phyloP scores from a whole-genome alignment of 2,113 vertebrate genomes.

The Equus przewalskii region DNA sequence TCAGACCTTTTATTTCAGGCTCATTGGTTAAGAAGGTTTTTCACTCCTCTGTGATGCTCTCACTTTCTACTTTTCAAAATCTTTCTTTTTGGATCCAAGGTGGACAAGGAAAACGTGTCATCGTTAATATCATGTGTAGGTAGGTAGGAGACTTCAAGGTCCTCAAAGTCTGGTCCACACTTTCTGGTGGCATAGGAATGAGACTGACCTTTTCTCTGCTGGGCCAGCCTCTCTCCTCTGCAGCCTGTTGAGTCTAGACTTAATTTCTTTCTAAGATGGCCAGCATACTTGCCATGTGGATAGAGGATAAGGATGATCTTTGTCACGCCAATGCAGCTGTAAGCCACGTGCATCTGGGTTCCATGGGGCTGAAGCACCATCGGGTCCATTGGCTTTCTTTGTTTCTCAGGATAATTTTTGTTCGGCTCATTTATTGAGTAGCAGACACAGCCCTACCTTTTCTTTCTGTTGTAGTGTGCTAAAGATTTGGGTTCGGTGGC shows the following conservation, averaged over 20 bases:
- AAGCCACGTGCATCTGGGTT: not conserved
- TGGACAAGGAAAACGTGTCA: not conserved
- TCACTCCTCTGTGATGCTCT: not conserved
- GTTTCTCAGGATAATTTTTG: slow-evolving; percentile 58
- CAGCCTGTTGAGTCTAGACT: not conserved
- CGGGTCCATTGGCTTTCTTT: not conserved
- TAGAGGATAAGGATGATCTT: not conserved
- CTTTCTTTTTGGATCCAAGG: slow-evolving; percentile 2
- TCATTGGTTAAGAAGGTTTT: not conserved
- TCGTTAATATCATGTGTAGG: not conserved
- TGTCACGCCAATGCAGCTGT: not conserved
- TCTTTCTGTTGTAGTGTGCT: not conserved
- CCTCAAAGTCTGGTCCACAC: not conserved
- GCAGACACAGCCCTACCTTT: not conserved
- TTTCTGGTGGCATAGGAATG: not conserved
- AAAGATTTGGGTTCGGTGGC: not conserved
- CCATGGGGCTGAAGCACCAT: not conserved
- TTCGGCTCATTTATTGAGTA: not conserved
- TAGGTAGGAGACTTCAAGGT: not conserved
- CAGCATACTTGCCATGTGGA: not conserved
- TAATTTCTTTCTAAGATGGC: not conserved
- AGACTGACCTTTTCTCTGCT: not conserved
- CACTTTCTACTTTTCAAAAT: not conserved
- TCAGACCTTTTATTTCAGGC: not conserved
- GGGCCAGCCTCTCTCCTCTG: not conserved